These are phyloP conservation scores for Caenorhabditis angaria DNA, from an alignment of 2,888 invertebrate genomes.

Conservation along the genomic window DNA sequence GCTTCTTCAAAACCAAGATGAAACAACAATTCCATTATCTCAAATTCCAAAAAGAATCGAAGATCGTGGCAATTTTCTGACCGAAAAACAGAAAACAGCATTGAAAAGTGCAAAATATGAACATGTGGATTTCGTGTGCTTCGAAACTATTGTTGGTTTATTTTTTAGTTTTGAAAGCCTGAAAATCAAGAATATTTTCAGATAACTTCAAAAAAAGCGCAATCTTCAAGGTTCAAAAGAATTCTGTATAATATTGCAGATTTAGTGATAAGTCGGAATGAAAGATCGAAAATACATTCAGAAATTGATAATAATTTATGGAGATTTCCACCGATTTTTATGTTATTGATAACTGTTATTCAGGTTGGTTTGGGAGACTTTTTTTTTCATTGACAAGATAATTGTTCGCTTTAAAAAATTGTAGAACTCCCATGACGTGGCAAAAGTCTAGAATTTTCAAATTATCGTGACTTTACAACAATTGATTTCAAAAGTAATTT, in stretches of 20 bases:
- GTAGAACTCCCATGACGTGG: too few species aligned
- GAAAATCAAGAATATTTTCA: neutral
- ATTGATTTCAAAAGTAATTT: too few species aligned
- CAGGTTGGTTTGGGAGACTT: neutral
- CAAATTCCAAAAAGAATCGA: neutral
- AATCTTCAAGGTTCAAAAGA: neutral
- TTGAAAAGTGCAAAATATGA: neutral
- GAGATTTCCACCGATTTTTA: neutral
- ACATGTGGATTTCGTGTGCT: neutral
- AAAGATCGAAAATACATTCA: neutral
- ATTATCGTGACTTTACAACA: too few species aligned
- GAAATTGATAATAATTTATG: neutral
- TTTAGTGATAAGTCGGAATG: neutral
- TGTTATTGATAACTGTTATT: neutral
- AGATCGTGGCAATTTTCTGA: neutral
- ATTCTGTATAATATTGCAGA: neutral
- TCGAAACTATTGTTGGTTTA: neutral
- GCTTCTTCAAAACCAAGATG: neutral
- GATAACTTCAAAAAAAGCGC: neutral
- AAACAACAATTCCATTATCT: neutral
- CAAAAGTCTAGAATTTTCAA: too few species aligned
- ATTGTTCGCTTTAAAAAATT: too few species aligned
- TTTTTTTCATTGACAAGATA: too few species aligned
- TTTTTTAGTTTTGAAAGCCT: too few species aligned
- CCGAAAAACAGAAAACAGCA: neutral